Conservation (phyloP, 2,888 invertebrate genomes). For the Troglohyphantes excavatus region DNA sequence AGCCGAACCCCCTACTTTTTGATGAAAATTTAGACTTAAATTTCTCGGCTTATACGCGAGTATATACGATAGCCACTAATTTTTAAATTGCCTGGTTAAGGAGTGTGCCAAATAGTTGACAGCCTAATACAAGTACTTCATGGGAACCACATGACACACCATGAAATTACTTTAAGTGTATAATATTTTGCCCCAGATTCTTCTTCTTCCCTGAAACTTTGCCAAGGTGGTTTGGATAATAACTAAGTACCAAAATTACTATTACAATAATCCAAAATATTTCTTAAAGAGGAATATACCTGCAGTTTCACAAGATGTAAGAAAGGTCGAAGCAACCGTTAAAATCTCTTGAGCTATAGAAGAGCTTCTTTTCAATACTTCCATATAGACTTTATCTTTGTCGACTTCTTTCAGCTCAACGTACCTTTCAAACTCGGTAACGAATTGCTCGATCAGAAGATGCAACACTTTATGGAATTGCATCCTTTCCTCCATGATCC, state of each 20-base stretch:
- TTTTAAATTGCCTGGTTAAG: no score
- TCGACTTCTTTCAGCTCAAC: conserved; percentile 5
- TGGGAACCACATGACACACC: no score
- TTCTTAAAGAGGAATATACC: conserved; percentile 8
- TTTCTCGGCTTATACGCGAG: no score
- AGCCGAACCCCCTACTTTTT: no score
- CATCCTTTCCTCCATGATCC: conserved; percentile 1
- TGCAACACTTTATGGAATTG: conserved; percentile 8
- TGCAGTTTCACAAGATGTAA: not conserved
- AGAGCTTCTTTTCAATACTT: conserved; percentile 37
- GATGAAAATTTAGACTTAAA: no score
- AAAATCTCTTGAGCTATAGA: conserved; percentile 14
- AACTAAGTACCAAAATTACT: not conserved
- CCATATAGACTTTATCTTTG: conserved; percentile 19
- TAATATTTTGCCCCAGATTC: no score
- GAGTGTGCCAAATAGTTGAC: no score
- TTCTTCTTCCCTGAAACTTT: no score
- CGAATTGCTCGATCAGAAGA: conserved; percentile 22
- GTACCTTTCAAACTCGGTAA: not conserved
- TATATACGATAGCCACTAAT: no score
- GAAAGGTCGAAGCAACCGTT: not conserved
- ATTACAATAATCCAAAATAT: not conserved
- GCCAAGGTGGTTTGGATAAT: no score
- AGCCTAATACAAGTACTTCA: no score
- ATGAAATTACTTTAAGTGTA: no score